Percentiles rank a stretch among this genome's conserved stretches.
Evolutionary conservation across 1,140 invertebrate species (phyloP).

Genomic region (Philaenus spumarius): DNA sequence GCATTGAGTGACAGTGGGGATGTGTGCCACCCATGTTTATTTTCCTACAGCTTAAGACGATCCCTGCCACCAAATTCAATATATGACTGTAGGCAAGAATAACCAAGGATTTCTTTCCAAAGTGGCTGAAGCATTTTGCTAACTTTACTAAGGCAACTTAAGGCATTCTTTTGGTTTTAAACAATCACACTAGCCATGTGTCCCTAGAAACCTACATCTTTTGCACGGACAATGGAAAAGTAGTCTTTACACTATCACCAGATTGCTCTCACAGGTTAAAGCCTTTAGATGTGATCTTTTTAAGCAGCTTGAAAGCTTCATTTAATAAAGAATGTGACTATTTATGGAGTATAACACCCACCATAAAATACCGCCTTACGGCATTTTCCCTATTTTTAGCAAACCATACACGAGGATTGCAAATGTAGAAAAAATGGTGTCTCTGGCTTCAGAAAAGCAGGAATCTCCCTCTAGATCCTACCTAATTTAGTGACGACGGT

Average conservation of each 20-base stretch:
- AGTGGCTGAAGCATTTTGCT: conserved; percentile 34
- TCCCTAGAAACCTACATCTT: conserved; percentile 26
- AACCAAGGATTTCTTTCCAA: conserved; percentile 34
- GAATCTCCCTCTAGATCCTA: conserved; percentile 11
- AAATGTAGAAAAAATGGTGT: conserved; percentile 30
- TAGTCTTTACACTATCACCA: conserved; percentile 35
- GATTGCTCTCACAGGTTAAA: conserved; percentile 31
- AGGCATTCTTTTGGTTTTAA: conserved; percentile 30
- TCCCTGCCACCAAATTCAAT: conserved; percentile 29
- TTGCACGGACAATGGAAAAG: conserved; percentile 36
- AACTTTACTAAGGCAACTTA: conserved; percentile 1
- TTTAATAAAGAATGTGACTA: conserved; percentile 33
- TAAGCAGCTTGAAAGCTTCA: conserved; percentile 16
- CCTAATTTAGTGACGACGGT: neutral
- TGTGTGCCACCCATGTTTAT: conserved; percentile 41
- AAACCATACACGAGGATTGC: conserved; percentile 29
- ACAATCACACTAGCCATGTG: conserved; percentile 38
- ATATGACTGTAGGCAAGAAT: conserved; percentile 31
- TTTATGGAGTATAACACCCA: conserved; percentile 30
- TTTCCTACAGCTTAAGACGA: conserved; percentile 31
- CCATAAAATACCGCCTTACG: conserved; percentile 35
- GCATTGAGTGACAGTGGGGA: conserved; percentile 30
- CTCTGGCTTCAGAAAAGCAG: conserved; percentile 2
- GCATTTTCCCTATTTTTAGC: conserved; percentile 31
- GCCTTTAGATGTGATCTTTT: conserved; percentile 17